Evolutionary conservation across 2,113 vertebrate genomes (phyloP).

Genomic region (Lophochroa leadbeateri): DNA sequence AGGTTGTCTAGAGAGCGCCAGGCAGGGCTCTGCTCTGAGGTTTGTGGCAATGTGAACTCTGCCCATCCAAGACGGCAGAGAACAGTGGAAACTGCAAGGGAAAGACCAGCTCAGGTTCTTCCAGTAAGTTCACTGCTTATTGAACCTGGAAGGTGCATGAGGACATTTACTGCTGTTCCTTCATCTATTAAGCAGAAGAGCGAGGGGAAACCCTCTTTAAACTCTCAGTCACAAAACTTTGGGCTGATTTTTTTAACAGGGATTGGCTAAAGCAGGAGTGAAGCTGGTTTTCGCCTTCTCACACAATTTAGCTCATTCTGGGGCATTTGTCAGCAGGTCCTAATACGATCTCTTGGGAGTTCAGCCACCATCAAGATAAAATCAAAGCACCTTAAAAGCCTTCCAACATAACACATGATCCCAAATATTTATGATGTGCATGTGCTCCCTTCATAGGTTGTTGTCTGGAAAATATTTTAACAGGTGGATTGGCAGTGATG

Average conservation of each 20-base stretch:
- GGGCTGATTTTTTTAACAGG: background rate
- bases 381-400: background rate
- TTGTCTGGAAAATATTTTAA: constrained; percentile 8
- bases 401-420: background rate
- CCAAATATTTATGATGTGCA: background rate
- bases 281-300: background rate
- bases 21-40: background rate
- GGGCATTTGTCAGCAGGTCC: background rate
- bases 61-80: background rate
- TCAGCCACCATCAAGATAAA: background rate
- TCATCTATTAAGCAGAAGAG: background rate
- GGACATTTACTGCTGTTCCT: background rate
- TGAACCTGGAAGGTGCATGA: background rate
- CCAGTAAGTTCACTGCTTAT: background rate
- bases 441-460: background rate
- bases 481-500: background rate
- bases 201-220: background rate
- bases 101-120: background rate
- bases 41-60: background rate
- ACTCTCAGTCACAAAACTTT: background rate
- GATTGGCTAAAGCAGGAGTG: background rate
- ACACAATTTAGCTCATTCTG: background rate
- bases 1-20: background rate
- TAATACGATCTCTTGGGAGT: background rate
- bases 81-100: background rate